Conservation (phyloP, 2,113 vertebrate species). For the Ailuropoda melanoleuca region DNA sequence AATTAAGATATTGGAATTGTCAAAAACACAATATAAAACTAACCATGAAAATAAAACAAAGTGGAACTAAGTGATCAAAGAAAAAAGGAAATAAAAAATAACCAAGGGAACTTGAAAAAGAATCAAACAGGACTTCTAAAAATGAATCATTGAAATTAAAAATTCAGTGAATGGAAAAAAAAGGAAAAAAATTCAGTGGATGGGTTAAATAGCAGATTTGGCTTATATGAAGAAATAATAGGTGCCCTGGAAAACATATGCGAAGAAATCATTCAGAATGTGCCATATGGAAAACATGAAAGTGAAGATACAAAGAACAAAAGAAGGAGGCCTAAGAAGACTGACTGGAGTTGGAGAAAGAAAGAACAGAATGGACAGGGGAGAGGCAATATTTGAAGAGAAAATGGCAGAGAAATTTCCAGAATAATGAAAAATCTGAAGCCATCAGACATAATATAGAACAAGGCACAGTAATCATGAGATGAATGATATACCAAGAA, state of each 20-base stretch:
- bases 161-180: neutral
- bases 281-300: neutral
- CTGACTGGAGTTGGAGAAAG: neutral
- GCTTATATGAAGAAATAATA: neutral
- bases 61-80: neutral
- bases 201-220: neutral
- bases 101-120: neutral
- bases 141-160: neutral
- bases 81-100: neutral
- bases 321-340: neutral
- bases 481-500: neutral
- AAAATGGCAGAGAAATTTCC: slow-evolving; percentile 15
- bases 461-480: neutral
- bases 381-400: neutral
- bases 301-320: neutral
- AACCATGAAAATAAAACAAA: neutral
- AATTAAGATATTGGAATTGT: neutral
- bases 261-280: neutral
- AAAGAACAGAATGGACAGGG: neutral
- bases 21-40: neutral
- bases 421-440: slow-evolving; percentile 21
- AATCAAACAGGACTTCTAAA: neutral
- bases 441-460: neutral
- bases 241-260: neutral
- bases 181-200: neutral